Evolutionary conservation across 2,797 vertebrate genomes (phyloP), one percentile per base, ranked within the genome.

Genomic region (Danio jaintianensis): DNA sequence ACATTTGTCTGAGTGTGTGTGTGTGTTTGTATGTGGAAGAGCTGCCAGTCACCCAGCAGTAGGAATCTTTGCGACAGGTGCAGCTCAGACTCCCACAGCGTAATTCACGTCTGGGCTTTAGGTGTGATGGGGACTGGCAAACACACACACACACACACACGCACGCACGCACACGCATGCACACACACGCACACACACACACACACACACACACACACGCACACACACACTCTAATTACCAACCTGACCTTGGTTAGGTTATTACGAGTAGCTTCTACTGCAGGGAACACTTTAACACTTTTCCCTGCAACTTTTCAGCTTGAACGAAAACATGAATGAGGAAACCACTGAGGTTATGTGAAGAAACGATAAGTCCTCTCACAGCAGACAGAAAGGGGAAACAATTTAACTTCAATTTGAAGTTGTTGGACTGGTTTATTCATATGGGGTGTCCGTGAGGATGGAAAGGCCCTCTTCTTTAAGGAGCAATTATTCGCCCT

Each of bases 201-300:
- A 76, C 56, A 29, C 48, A 38, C 86, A 48, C 59, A 71, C 68
- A 68, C 4, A 59, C 13, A 48, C 73, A 68, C 73, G 62, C 29
- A 73, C 52, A 45, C 73, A 76, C 56, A 29, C 48, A 38, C 86
- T 86, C 83, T 90, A 91, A 92, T 92, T 92, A 91, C 88, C 90
- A 92, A 89, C 84, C 86, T 90, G 91, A 91, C 93, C 91, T 92
- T 94, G 92, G 66, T 71, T 81, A 82, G 76, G 75, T 86, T 85
- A 83, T 82, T 84, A 74, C 50, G 56, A 76, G 40, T 47, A 69
- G 66, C 59, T 85, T 83, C 64, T 66, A 72, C 72, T 50, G 66
- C 55, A 76, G 42, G 59, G 55, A 73, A 68, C 13, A 29, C 55
- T 70, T 76, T 83, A 73, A 68, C 13, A 29, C 55, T 70, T 76